A percentile compares a stretch with the other conserved stretches of the same genome.
phyloP scores from a whole-genome alignment of 2,797 vertebrate genomes.

The Remorina albescens region DNA sequence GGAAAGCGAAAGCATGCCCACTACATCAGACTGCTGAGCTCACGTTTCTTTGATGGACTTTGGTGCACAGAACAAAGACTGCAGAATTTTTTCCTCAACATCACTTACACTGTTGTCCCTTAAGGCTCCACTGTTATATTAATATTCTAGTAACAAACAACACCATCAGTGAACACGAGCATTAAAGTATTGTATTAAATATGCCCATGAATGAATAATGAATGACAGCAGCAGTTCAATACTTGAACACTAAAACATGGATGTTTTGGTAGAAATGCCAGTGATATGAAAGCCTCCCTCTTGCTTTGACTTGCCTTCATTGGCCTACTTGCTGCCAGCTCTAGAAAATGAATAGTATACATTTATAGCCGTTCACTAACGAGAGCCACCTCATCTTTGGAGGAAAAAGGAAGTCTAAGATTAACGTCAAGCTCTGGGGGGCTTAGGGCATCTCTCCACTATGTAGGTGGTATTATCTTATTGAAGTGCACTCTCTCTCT shows the following conservation, averaged over 20 bases:
- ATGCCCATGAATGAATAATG: not conserved
- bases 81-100: not conserved
- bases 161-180: not conserved
- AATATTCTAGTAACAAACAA: not conserved
- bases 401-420: constrained; percentile 41
- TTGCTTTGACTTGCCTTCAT: constrained; percentile 36
- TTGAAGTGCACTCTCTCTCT: constrained; percentile 59
- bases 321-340: constrained; percentile 36
- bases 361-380: constrained; percentile 26
- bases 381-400: constrained; percentile 45
- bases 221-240: not conserved
- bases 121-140: too few relatives aligned
- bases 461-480: constrained; percentile 69
- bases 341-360: constrained; percentile 40
- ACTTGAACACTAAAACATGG: not conserved
- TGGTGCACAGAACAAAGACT: not conserved
- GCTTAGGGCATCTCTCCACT: constrained; percentile 57
- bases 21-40: constrained; percentile 10
- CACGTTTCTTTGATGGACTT: not conserved
- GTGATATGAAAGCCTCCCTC: constrained; percentile 13
- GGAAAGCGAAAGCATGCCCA: too few relatives aligned
- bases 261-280: constrained; percentile 3
- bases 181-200: not conserved
- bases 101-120: not conserved
- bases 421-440: constrained; percentile 55